A percentile compares a stretch with the other conserved stretches of the same genome.
These are phyloP conservation scores for Mobula birostris DNA, from an alignment of 2,113 vertebrate genomes.

Conservation along the genomic window DNA sequence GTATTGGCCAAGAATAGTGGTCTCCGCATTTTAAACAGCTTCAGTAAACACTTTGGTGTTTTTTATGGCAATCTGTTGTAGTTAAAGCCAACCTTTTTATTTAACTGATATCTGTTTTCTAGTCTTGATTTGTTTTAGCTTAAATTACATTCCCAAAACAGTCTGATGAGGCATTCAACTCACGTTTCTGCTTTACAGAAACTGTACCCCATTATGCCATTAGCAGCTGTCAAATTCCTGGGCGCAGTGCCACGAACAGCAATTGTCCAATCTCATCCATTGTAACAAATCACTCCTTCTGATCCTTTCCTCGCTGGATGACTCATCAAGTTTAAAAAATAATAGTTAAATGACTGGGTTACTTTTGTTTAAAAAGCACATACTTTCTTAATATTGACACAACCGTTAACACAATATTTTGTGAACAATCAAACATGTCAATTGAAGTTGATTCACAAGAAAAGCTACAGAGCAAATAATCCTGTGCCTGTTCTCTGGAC, in stretches of 20 bases:
- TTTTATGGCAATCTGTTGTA: too few relatives aligned
- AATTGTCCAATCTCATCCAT: not conserved
- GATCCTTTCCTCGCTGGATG: not conserved
- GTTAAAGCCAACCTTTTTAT: too few relatives aligned
- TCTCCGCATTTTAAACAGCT: too few relatives aligned
- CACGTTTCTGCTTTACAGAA: not conserved
- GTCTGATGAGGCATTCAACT: not conserved
- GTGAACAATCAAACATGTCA: not conserved
- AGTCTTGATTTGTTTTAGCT: too few relatives aligned
- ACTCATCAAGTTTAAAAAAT: not conserved
- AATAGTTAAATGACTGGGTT: not conserved
- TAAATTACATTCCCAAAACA: too few relatives aligned
- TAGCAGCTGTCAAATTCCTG: not conserved
- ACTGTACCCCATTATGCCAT: not conserved
- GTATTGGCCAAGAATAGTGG: too few relatives aligned
- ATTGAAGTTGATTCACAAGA: too few relatives aligned
- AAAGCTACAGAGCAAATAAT: too few relatives aligned
- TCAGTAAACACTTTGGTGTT: too few relatives aligned
- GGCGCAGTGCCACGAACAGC: not conserved
- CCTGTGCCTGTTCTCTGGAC: too few relatives aligned
- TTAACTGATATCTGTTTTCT: too few relatives aligned
- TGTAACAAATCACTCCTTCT: not conserved
- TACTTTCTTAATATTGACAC: not conserved
- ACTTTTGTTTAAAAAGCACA: not conserved
- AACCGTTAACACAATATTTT: not conserved